Percentiles rank a stretch among this genome's conserved stretches.
Conservation (phyloP, 2,888 invertebrate genomes). For the Omphaloscelis lunosa region DNA sequence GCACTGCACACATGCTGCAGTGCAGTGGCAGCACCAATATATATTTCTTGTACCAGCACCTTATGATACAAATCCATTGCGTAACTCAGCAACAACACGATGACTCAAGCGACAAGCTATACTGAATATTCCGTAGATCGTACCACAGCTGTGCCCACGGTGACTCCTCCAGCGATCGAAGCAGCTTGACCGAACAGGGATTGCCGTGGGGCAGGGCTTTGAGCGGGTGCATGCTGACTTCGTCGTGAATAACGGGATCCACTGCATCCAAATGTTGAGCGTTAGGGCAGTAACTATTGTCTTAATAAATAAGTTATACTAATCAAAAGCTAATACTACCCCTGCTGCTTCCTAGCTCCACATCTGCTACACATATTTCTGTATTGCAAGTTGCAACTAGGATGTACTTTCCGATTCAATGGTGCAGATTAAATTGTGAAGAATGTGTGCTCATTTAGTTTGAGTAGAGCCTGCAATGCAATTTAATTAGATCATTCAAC, state of each 20-base stretch:
- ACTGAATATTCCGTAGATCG: constrained; percentile 65
- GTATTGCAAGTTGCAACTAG: constrained; percentile 5
- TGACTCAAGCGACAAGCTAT: constrained; percentile 11
- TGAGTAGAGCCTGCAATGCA: constrained; percentile 55
- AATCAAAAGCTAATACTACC: constrained; percentile 37
- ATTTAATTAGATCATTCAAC: constrained; percentile 21
- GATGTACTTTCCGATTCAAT: constrained; percentile 12
- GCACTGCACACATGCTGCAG: background rate
- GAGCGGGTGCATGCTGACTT: constrained; percentile 80
- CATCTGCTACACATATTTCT: constrained; percentile 50
- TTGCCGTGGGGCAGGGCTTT: constrained; percentile 87
- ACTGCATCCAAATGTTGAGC: constrained; percentile 50
- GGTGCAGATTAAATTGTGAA: constrained; percentile 16
- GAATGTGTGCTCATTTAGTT: constrained; percentile 20
- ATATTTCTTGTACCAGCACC: constrained; percentile 1
- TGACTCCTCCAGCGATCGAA: constrained; percentile 99
- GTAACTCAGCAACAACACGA: constrained; percentile 34
- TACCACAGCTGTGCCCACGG: constrained; percentile 98
- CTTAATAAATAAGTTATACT: background rate
- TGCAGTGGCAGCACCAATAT: background rate
- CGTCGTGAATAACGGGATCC: constrained; percentile 75
- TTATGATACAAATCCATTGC: background rate
- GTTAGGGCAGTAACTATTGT: constrained; percentile 14
- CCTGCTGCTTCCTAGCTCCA: constrained; percentile 26
- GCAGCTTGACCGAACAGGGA: constrained; percentile 99